Base-by-base conservation (phyloP, 2,888 invertebrate genomes). In the Dendrolimus houi region DNA sequence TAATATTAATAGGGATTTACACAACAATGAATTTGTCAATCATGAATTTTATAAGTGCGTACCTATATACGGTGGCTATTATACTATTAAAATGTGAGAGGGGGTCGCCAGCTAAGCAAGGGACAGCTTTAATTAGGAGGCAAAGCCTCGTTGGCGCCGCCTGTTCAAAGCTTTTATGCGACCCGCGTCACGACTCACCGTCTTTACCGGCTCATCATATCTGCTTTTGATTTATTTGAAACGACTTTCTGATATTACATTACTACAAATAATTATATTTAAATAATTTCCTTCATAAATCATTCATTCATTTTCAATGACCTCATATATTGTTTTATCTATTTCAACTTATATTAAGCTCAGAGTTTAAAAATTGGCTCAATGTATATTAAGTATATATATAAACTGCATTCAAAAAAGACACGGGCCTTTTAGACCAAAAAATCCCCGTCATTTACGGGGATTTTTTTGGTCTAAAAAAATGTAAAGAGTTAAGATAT, bases 41-140 rank as follows among this genome's bases (percentile, higher is more conserved):
- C 9, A 47, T 47, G 47, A 47, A 47, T 2, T 8, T 10, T 47
- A 6, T 29, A 29, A 29, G 47, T 47, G 8, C 9, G 2, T 47
- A 47, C 12, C 9, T 55, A 12, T 56, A 12, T 53, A 54, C 29
- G 55, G 60, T 54, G 56, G 12, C 54, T 54, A 60, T 56, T 54
- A 40, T n/a, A 57, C 47, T 47, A 47, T 53, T 59, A 55, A 60
- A 60, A 61, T 58, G 59, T 58, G 55, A 58, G 55, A 56, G 57
- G 10, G 62, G 17, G 62, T 55, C 63, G 62, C 60, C 63, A 59
- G 59, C 62, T 60, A 59, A 64, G 66, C 62, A 63, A 55, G 55
- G 60, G 63, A 59, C 59, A 59, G 59, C 60, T 62, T 60, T 70
- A 72, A 72, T 69, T 72, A 69, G 64, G 57, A 62, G 58, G 55